Percentiles rank a stretch among this genome's conserved stretches.
These are phyloP conservation scores for Sycophila texana DNA, from an alignment of 2,888 invertebrate genomes.

Conservation along the genomic window DNA sequence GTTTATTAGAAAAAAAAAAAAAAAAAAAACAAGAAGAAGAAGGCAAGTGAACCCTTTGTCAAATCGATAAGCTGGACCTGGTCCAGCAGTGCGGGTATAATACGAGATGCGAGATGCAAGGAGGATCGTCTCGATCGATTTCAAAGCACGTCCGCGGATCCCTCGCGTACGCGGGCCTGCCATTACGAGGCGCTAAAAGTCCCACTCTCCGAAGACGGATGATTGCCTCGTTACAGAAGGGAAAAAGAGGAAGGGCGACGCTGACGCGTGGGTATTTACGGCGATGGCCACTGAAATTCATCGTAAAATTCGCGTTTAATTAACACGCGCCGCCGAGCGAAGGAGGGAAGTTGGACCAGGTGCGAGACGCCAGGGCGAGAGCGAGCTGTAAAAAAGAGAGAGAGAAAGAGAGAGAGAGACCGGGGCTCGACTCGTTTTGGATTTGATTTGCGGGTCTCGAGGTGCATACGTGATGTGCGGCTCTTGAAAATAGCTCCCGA, in stretches of 20 bases:
- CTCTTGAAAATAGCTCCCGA: constrained; percentile 1
- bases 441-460: constrained; percentile 30
- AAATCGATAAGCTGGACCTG: no score
- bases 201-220: neutral
- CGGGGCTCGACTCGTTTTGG: constrained; percentile 26
- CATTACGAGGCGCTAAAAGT: constrained; percentile 48
- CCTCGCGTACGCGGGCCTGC: neutral
- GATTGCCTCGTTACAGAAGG: constrained; percentile 17
- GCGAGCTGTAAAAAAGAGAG: constrained; percentile 30
- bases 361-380: neutral
- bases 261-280: constrained; percentile 24
- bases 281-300: constrained; percentile 49
- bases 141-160: constrained; percentile 44
- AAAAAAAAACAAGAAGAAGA: no score
- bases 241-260: neutral
- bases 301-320: constrained; percentile 57
- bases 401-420: constrained; percentile 6
- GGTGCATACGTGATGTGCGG: constrained; percentile 6
- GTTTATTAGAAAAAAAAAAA: no score
- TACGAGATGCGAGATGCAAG: no score
- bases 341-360: constrained; percentile 34
- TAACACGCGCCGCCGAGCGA: constrained; percentile 38
- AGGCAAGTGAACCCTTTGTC: no score
- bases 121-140: constrained; percentile 25
- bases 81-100: no score